Base-by-base conservation (phyloP, 2,888 invertebrate species). In the Drosophila nr. medialis region DNA sequence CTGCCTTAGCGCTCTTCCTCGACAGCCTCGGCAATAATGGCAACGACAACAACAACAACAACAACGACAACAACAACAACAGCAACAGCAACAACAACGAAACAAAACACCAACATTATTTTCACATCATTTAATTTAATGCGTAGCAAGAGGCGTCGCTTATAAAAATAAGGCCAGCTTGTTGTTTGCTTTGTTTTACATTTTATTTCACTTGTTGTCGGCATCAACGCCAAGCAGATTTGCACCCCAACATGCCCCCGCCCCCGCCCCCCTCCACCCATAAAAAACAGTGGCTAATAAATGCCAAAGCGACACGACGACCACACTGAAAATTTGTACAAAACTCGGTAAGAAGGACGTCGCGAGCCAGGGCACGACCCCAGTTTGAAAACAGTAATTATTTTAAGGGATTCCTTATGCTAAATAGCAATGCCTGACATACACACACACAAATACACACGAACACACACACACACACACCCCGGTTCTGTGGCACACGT, bases 101-200 rank as follows among this genome's bases (percentile, higher is more conserved):
- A 58, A 69, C 51, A 67, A 66, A 77, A 81, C 77, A 79, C 74
- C 72, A 85, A 88, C 86, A 90, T 91, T 90, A 91, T 90, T 88
- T 91, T 89, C 90, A 86, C 89, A 89, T 89, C 90, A 91, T 90
- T 91, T 90, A 90, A 91, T 90, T 91, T 91, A 91, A 91, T 91
- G 90, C 75, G 72, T 77, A 80, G 72, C 77, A 54, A 58, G 65
- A 65, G 72, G 77, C 54, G 60, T 38, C 56, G 50, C 67, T 64
- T 59, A 59, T 64, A 64, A 56, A 73, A 70, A 61, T 65, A 71
- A 64, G 75, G 75, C 75, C 75, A 62, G 63, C 56, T 71, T 59
- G 68, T 67, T 76, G 76, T 72, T 76, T 75, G 63, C 69, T 77
- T 77, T 77, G 77, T 72, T 76, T 73, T 77, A 77, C 63, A 76